These are phyloP conservation scores for Electrona antarctica DNA, from an alignment of 2,113 vertebrate species.

Conservation along the genomic window DNA sequence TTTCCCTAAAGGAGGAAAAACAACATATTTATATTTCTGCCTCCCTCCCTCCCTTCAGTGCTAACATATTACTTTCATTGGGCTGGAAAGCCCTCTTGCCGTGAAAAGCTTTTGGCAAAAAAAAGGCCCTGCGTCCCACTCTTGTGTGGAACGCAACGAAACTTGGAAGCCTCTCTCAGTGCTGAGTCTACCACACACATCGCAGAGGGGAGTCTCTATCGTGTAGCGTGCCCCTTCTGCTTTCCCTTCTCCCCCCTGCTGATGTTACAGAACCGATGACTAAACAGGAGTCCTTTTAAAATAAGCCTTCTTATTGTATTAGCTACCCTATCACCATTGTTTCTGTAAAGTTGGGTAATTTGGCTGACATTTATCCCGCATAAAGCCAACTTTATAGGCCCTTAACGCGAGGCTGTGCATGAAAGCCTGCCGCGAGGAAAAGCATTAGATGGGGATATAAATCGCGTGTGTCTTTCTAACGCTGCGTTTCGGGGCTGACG, in stretches of 20 bases:
- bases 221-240: conserved; percentile 18
- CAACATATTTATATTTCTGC: conserved; percentile 52
- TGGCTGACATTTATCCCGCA: conserved; percentile 58
- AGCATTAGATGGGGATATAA: conserved; percentile 31
- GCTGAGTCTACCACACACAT: conserved; percentile 65
- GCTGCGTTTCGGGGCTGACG: conserved; percentile 20
- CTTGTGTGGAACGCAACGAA: conserved; percentile 36
- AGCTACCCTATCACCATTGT: conserved; percentile 56
- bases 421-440: conserved; percentile 40
- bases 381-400: conserved; percentile 60
- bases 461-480: conserved; percentile 37
- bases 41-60: conserved; percentile 18
- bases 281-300: conserved; percentile 44
- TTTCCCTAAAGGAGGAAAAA: conserved; percentile 59
- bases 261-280: conserved; percentile 60
- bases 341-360: conserved; percentile 49
- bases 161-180: conserved; percentile 44
- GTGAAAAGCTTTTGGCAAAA: conserved; percentile 48
- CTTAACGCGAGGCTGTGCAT: conserved; percentile 35
- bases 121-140: neutral
- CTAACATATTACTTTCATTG: conserved; percentile 59
- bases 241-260: conserved; percentile 25
- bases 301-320: conserved; percentile 49
- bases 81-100: conserved; percentile 48
- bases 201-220: conserved; percentile 25